These are phyloP conservation scores for Eolophus roseicapilla DNA, from an alignment of 2,113 vertebrate species.

Conservation along the genomic window DNA sequence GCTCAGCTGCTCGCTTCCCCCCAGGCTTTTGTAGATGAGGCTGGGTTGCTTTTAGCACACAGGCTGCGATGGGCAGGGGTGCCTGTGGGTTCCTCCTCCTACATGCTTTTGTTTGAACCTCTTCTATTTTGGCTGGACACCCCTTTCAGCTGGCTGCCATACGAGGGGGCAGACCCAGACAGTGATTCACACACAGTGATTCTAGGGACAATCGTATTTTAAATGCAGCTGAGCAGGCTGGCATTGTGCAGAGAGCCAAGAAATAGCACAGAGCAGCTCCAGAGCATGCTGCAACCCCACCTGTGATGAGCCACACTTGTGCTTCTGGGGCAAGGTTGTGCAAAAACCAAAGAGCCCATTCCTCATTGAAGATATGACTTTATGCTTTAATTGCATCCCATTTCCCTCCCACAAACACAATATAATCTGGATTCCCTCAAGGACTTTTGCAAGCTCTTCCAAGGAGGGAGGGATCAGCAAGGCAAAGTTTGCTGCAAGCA, in stretches of 20 bases:
- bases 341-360: neutral
- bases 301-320: neutral
- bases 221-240: neutral
- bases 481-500: constrained; percentile 16
- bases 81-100: neutral
- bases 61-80: neutral
- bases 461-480: neutral
- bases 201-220: neutral
- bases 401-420: neutral
- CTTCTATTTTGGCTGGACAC: neutral
- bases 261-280: neutral
- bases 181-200: neutral
- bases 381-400: neutral
- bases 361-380: neutral
- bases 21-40: neutral
- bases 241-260: neutral
- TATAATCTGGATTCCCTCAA: neutral
- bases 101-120: neutral
- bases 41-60: neutral
- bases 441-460: neutral
- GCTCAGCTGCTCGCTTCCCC: neutral
- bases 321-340: neutral
- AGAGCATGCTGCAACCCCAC: neutral
- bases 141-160: neutral
- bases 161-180: accelerated